A percentile compares a stretch with the other conserved stretches of the same genome.
Evolutionary conservation across 2,888 invertebrate species (phyloP).

Genomic region (Seira musarum): DNA sequence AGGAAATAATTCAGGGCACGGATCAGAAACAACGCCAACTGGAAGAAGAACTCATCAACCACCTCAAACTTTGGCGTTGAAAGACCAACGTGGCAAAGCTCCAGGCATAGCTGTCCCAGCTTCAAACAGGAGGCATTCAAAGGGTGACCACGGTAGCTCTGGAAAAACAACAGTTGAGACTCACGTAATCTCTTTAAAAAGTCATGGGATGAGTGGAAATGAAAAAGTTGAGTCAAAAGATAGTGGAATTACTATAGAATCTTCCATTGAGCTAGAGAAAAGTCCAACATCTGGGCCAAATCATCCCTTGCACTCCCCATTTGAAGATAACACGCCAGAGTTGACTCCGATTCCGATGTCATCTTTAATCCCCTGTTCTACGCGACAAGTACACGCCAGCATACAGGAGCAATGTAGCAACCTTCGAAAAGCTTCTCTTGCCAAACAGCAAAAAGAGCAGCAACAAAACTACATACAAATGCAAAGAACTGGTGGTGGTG

Average conservation of each 20-base stretch:
- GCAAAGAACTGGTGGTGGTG: slow-evolving; percentile 40
- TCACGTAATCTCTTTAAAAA: slow-evolving; percentile 34
- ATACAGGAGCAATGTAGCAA: slow-evolving; percentile 63
- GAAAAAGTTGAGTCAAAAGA: slow-evolving; percentile 60
- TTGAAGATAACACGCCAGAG: slow-evolving; percentile 51
- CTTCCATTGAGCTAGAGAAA: slow-evolving; percentile 54
- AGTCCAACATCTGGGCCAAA: slow-evolving; percentile 44
- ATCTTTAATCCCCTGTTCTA: slow-evolving; percentile 58
- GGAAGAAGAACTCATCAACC: slow-evolving; percentile 60
- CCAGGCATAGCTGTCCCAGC: slow-evolving; percentile 37
- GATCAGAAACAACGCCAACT: slow-evolving; percentile 44
- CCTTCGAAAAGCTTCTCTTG: slow-evolving; percentile 57
- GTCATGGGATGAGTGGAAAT: slow-evolving; percentile 38
- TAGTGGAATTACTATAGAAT: slow-evolving; percentile 58
- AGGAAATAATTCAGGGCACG: slow-evolving; percentile 5
- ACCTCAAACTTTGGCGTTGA: slow-evolving; percentile 66
- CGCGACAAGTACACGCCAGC: slow-evolving; percentile 59
- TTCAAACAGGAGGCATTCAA: slow-evolving; percentile 39
- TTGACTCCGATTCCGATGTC: slow-evolving; percentile 51
- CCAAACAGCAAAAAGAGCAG: slow-evolving; percentile 48
- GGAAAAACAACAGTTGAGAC: slow-evolving; percentile 33
- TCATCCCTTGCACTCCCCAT: slow-evolving; percentile 47
- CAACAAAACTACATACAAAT: slow-evolving; percentile 46
- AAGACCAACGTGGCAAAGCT: slow-evolving; percentile 56
- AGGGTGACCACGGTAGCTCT: slow-evolving; percentile 13